A percentile compares a stretch with the other conserved stretches of the same genome.
Conservation (phyloP, 2,888 invertebrate species). For the Agriopis leucophaearia region DNA sequence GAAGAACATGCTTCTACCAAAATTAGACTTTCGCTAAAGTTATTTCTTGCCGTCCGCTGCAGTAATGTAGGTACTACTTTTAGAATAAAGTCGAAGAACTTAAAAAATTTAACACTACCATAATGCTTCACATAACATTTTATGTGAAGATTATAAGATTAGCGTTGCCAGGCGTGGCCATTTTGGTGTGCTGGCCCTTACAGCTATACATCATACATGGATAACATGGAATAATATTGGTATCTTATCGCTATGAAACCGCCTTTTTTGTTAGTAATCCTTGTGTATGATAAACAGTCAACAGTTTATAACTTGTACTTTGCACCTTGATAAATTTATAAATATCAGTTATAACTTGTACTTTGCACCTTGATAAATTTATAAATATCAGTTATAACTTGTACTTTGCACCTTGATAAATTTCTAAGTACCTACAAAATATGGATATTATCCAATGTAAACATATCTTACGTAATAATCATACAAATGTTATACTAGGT, state of each 20-base stretch:
- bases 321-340: constrained; percentile 7
- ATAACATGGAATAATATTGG: not conserved
- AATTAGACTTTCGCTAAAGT: no score
- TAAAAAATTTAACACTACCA: no score
- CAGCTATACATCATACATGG: not conserved
- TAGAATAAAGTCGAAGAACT: no score
- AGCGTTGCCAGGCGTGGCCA: not conserved
- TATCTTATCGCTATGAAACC: constrained; percentile 3
- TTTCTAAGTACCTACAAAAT: not conserved
- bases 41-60: no score
- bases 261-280: constrained; percentile 9
- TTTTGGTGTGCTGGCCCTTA: not conserved
- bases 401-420: no score
- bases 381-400: no score
- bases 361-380: no score
- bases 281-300: constrained; percentile 2
- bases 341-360: constrained; percentile 10
- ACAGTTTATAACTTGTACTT: constrained; percentile 11
- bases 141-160: no score
- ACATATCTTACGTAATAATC: constrained; percentile 6
- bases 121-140: no score
- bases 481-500: not conserved
- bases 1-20: no score
- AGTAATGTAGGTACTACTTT: no score
- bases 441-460: not conserved